Base-by-base conservation (phyloP, 2,888 invertebrate genomes). In the Clistopyga incitator region DNA sequence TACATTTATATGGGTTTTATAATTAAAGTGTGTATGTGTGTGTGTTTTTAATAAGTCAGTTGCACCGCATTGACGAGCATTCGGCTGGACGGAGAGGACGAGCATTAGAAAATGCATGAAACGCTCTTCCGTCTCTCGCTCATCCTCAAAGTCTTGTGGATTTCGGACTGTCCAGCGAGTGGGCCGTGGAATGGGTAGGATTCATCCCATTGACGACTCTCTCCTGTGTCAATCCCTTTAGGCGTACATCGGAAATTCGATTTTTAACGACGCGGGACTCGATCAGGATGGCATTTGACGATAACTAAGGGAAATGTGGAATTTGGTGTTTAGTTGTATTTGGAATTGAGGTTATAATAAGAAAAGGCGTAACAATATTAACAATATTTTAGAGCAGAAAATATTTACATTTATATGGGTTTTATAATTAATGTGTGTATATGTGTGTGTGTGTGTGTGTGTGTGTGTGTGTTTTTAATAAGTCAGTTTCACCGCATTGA, bases 91-190 rank as follows among this genome's bases (percentile, higher is more conserved):
- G 10, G 6, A 34, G 25, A 72, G 54, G n/a, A 15, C 20, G 11
- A n/a, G 8, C 10, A 11, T 56, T 23, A 25, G 25, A 56, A 59
- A 47, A 59, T 56, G 25, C 34, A 52, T 70, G 70, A 64, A 64
- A 38, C 42, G 38, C 11, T 18, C 29, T 34, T 18, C 6, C 59
- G 29, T 13, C 29, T n/a, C 61, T n/a, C 61, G 18, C 11, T 8
- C n/a, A 34, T 38, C 34, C 18, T 6, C 34, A 18, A 11, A 18
- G 29, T 29, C 29, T 25, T 59, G 13, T 20, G 42, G 20, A n/a
- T 38, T 38, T 38, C 38, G 38, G 42, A 64, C 38, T 10, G 29
- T 29, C 29, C 64, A 64, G 64, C 64, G n/a, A n/a, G n/a, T 64
- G 42, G 42, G 29, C 18, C 29, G 15, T 6, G 3, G 18, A 18